Percentiles rank a stretch among this genome's conserved stretches.
These are phyloP conservation scores for Paralichthys olivaceus DNA, from an alignment of 2,113 vertebrate species.

Conservation along the genomic window DNA sequence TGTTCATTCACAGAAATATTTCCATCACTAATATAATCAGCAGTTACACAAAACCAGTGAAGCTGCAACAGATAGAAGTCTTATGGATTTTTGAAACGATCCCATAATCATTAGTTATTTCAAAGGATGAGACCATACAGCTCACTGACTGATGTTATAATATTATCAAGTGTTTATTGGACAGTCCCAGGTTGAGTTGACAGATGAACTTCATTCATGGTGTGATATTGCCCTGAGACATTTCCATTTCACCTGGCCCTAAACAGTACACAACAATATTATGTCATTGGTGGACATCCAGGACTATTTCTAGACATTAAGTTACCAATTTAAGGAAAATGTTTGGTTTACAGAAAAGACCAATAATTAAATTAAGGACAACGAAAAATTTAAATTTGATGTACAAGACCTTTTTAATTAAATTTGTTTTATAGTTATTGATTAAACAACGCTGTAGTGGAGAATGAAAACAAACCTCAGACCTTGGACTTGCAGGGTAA, in stretches of 20 bases:
- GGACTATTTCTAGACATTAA: neutral
- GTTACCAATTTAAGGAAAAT: neutral
- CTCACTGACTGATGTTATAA: neutral
- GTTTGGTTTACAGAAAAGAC: neutral
- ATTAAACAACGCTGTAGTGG: constrained; percentile 18
- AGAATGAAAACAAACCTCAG: constrained; percentile 8
- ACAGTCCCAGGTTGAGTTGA: neutral
- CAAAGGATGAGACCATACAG: neutral
- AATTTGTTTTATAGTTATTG: constrained; percentile 38
- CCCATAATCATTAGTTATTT: neutral
- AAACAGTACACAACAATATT: neutral
- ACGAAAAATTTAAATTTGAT: neutral
- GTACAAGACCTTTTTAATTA: constrained; percentile 14
- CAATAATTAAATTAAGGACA: neutral
- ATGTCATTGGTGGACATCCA: neutral
- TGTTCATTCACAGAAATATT: neutral
- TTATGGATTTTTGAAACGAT: too few relatives aligned
- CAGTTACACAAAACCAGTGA: neutral
- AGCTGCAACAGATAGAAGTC: too few relatives aligned
- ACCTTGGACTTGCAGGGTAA: constrained; percentile 20
- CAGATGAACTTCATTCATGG: neutral
- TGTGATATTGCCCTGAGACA: neutral
- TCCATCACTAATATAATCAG: neutral
- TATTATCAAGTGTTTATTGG: neutral
- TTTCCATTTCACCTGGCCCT: neutral